Evolutionary conservation across 2,797 vertebrate species (phyloP).

Genomic region (Avahi laniger): DNA sequence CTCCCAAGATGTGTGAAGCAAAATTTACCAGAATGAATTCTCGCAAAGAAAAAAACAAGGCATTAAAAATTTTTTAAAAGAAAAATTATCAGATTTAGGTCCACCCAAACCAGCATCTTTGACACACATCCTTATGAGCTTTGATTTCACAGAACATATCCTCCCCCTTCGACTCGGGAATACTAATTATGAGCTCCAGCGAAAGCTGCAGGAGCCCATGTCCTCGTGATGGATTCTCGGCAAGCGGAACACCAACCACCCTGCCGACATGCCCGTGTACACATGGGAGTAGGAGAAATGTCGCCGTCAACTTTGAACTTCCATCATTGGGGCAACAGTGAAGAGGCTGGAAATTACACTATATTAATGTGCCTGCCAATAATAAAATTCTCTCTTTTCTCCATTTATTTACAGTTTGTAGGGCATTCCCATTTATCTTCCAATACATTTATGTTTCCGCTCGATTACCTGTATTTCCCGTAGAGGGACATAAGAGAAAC

Average conservation of each 20-base stretch:
- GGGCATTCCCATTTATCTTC: not conserved
- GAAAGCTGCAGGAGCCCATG: not conserved
- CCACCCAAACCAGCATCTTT: not conserved
- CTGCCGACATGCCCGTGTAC: not conserved
- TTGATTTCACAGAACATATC: not conserved
- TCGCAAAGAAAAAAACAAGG: not conserved
- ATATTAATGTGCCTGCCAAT: not conserved
- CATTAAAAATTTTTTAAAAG: not conserved
- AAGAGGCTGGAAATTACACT: not conserved
- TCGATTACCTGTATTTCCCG: not conserved
- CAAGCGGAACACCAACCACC: not conserved
- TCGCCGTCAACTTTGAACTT: not conserved
- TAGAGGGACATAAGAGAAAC: not conserved
- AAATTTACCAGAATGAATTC: not conserved
- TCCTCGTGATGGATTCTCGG: not conserved
- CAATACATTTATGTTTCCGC: not conserved
- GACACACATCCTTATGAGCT: not conserved
- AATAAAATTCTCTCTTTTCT: not conserved
- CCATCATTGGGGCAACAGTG: not conserved
- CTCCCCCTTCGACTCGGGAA: no score
- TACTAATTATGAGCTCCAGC: not conserved
- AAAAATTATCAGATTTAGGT: not conserved
- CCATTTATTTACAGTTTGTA: not conserved
- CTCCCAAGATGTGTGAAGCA: not conserved
- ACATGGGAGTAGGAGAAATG: not conserved